Conservation (phyloP, 2,888 invertebrate species). For the Macaria liturata region DNA sequence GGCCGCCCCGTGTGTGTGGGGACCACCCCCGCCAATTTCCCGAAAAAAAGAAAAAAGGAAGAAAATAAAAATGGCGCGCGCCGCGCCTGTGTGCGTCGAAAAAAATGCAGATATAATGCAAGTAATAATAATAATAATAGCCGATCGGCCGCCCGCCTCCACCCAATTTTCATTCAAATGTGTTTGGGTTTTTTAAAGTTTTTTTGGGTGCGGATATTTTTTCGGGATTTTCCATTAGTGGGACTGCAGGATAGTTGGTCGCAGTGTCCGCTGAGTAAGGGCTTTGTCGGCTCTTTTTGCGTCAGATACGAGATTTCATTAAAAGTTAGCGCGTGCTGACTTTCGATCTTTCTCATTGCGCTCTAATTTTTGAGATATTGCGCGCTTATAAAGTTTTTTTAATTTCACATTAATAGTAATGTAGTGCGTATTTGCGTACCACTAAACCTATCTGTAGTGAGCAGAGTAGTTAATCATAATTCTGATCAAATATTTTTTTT, state of each 20-base stretch:
- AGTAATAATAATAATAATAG: constrained; percentile 83
- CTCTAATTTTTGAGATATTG: not conserved
- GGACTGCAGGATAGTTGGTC: constrained; percentile 63
- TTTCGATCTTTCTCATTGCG: constrained; percentile 1
- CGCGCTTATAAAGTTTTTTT: too few relatives aligned
- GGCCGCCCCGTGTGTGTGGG: constrained; percentile 48
- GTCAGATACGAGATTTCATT: constrained; percentile 54
- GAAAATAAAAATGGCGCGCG: constrained; percentile 76
- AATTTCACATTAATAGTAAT: too few relatives aligned
- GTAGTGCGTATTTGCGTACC: too few relatives aligned
- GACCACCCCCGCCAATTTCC: constrained; percentile 63
- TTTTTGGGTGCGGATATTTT: constrained; percentile 73
- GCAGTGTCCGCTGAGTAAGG: constrained; percentile 59
- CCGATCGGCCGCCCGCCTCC: constrained; percentile 72
- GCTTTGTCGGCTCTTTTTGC: constrained; percentile 53
- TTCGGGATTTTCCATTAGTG: constrained; percentile 80
- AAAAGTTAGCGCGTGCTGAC: constrained; percentile 47
- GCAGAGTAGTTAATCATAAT: too few relatives aligned
- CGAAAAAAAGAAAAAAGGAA: constrained; percentile 74
- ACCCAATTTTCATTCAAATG: constrained; percentile 82
- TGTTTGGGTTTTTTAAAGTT: constrained; percentile 73
- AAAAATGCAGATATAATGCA: constrained; percentile 82
- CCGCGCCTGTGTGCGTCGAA: constrained; percentile 73
- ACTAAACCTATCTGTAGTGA: too few relatives aligned
- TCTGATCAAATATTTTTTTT: too few relatives aligned